These are phyloP conservation scores for Ammospiza nelsoni DNA, from an alignment of 2,113 vertebrate species.

Conservation along the genomic window DNA sequence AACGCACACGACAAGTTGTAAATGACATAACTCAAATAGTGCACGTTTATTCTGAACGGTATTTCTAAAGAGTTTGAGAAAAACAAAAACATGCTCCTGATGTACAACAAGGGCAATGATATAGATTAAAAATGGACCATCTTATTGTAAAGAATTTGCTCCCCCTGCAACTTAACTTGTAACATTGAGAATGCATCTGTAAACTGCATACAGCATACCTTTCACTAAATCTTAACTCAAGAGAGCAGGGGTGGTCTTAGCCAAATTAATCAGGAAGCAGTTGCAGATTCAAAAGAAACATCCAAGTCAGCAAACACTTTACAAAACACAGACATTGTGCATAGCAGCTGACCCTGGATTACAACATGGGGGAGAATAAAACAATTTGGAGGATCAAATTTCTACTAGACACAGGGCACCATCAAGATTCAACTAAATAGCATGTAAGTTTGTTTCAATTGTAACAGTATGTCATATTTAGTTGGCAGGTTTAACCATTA, in stretches of 20 bases:
- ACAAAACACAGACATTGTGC: constrained; percentile 49
- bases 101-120: constrained; percentile 54
- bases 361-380: constrained; percentile 18
- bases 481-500: constrained; percentile 77
- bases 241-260: constrained; percentile 6
- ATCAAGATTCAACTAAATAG: constrained; percentile 69
- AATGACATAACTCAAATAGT: constrained; percentile 64
- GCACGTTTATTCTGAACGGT: constrained; percentile 63
- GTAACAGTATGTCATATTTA: constrained; percentile 73
- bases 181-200: constrained; percentile 16
- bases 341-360: constrained; percentile 58
- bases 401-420: constrained; percentile 71
- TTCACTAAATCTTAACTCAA: constrained; percentile 42
- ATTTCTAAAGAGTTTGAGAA: constrained; percentile 63
- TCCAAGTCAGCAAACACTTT: constrained; percentile 57
- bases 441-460: constrained; percentile 73
- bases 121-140: constrained; percentile 50
- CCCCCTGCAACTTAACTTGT: constrained; percentile 47
- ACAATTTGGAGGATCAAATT: constrained; percentile 11
- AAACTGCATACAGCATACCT: constrained; percentile 22
- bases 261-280: constrained; percentile 57
- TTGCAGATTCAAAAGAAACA: constrained; percentile 55
- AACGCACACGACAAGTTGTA: neutral
- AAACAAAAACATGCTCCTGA: constrained; percentile 67
- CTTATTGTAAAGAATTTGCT: constrained; percentile 41